These are phyloP conservation scores for Pipra filicauda DNA, from an alignment of 2,113 vertebrate genomes.

Conservation along the genomic window DNA sequence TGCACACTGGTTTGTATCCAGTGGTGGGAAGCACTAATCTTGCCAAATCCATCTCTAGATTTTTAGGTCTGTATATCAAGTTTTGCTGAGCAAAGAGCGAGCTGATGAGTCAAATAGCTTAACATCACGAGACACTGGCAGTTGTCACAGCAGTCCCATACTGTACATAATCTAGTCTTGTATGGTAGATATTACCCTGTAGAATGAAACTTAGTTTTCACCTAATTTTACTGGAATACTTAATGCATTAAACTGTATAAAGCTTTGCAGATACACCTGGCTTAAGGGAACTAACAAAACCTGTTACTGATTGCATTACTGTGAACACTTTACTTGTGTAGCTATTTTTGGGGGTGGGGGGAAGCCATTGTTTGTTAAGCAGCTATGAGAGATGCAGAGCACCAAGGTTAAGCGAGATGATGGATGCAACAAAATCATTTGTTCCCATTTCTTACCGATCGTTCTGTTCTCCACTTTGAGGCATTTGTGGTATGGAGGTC, in stretches of 20 bases:
- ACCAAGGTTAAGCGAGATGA: not conserved
- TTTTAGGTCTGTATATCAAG: not conserved
- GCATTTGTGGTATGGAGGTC: not conserved
- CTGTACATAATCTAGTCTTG: constrained; percentile 36
- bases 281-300: not conserved
- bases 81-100: not conserved
- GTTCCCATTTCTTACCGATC: not conserved
- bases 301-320: constrained; percentile 38
- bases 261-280: constrained; percentile 26
- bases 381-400: not conserved
- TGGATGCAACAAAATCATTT: not conserved
- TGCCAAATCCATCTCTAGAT: constrained; percentile 19
- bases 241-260: constrained; percentile 39
- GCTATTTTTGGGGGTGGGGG: not conserved
- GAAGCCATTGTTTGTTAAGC: not conserved
- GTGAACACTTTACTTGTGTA: constrained; percentile 51
- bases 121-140: not conserved
- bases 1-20: not conserved
- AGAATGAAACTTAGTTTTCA: constrained; percentile 36
- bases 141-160: constrained; percentile 40
- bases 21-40: constrained; percentile 15
- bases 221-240: constrained; percentile 55
- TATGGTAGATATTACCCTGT: constrained; percentile 10
- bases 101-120: not conserved
- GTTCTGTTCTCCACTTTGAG: not conserved